These are phyloP conservation scores for Erythrolamprus reginae DNA, from an alignment of 2,113 vertebrate species.

Conservation along the genomic window DNA sequence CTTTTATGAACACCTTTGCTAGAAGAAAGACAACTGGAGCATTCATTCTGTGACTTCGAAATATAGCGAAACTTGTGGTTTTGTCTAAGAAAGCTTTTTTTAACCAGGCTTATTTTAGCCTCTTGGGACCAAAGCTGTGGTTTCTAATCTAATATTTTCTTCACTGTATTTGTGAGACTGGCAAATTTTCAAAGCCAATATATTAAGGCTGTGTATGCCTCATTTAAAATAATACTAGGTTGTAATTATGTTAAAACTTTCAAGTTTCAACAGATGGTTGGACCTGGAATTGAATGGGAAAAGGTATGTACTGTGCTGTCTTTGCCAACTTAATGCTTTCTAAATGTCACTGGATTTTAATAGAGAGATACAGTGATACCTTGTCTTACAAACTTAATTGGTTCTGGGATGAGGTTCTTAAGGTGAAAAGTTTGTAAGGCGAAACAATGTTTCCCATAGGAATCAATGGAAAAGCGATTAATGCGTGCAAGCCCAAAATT, in stretches of 20 bases:
- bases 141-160: background rate
- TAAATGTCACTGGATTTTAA: background rate
- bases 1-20: background rate
- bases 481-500: too few species aligned
- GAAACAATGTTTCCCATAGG: too few species aligned
- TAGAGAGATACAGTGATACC: too few species aligned
- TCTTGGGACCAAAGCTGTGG: background rate
- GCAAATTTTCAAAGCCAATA: slow-evolving; percentile 3
- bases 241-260: slow-evolving; percentile 31
- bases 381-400: too few species aligned
- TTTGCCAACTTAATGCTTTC: background rate
- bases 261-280: slow-evolving; percentile 26
- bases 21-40: background rate
- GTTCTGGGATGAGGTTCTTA: too few species aligned
- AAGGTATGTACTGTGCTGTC: background rate
- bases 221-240: background rate
- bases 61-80: background rate
- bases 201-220: slow-evolving; percentile 6
- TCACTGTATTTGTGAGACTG: background rate
- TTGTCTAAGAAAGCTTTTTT: background rate
- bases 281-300: background rate
- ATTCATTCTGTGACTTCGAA: background rate
- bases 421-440: too few species aligned
- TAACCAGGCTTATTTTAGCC: background rate
- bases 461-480: too few species aligned